Evolutionary conservation across 2,888 invertebrate species (phyloP).

Genomic region (Apamea monoglypha): DNA sequence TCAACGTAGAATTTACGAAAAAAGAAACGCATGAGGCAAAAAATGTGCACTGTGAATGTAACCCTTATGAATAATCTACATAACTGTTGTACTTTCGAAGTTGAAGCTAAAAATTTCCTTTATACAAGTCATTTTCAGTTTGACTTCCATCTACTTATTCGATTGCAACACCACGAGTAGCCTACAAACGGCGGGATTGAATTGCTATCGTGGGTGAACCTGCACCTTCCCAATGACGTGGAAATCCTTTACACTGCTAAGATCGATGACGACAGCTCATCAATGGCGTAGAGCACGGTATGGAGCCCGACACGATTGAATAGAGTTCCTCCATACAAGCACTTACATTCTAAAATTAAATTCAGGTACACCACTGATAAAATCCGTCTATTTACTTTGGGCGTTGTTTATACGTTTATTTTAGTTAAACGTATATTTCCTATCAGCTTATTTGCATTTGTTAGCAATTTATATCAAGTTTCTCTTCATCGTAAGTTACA

Average conservation of each 20-base stretch:
- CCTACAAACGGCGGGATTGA: not conserved
- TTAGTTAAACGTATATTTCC: conserved; percentile 21
- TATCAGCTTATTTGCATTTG: conserved; percentile 36
- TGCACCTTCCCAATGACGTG: not conserved
- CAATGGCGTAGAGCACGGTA: conserved; percentile 11
- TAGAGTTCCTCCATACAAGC: not conserved
- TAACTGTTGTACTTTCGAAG: not conserved
- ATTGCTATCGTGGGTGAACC: not conserved
- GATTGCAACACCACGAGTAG: not conserved
- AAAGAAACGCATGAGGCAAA: not conserved
- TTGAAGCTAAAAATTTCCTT: not conserved
- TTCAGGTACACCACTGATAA: conserved; percentile 22
- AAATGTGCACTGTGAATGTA: too few relatives aligned
- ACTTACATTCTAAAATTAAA: conserved; percentile 21
- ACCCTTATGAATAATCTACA: not conserved
- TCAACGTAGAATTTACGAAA: not conserved
- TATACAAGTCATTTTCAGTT: not conserved
- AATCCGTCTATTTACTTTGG: conserved; percentile 34
- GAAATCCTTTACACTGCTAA: conserved; percentile 23
- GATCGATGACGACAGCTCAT: conserved; percentile 39
- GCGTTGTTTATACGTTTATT: conserved; percentile 36
- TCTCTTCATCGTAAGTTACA: conserved; percentile 18
- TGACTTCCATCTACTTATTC: not conserved
- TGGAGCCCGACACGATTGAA: conserved; percentile 10
- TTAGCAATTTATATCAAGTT: conserved; percentile 19